Base-by-base conservation (phyloP, 2,113 vertebrate species). In the Delphinapterus leucas region DNA sequence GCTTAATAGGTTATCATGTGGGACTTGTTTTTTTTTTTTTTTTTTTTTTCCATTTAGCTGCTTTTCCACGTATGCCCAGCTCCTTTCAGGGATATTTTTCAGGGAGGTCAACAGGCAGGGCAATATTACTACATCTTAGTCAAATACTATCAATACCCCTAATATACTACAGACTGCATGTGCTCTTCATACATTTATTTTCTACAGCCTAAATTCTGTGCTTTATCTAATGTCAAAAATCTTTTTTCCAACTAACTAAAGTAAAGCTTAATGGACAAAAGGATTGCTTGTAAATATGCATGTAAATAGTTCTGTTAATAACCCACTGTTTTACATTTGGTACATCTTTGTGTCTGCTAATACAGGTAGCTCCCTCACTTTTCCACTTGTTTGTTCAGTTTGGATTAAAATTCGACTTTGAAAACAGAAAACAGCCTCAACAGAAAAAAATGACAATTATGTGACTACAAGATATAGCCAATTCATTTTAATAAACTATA, bases 271-370 rank as follows among this genome's bases (percentile, higher is more conserved):
- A 93, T 97, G 60, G 97, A 97, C 97, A 98, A 97, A 96, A 98
- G 89, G 1, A 84, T 92, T 67, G 49, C 83, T 80, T 99, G 98
- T 99, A 99, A 98, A 98, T 99, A 98, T 96, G 98, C 98, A 98
- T 99, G 98, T 98, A 99, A 99, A 98, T 99, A 99, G 97, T 98
- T 98, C 97, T 98, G 95, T 98, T 98, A 98, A 98, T 98, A 99
- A 98, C 97, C 97, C 97, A 97, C 91, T 98, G 97, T 98, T 97
- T 97, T 4, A 98, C 98, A 97, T 97, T 98, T 97, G 96, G 97
- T 98, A 98, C 97, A 97, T 83, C 98, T 98, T 95, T 97, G 97
- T 98, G 97, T 98, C 98, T 98, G 98, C 98, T 98, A 98, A 97
- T 90, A 89, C 58, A 96, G 81, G 98, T 97, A 98, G 97, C 90